Base-by-base conservation (phyloP, 2,888 invertebrate genomes). In the Andricus curvator region DNA sequence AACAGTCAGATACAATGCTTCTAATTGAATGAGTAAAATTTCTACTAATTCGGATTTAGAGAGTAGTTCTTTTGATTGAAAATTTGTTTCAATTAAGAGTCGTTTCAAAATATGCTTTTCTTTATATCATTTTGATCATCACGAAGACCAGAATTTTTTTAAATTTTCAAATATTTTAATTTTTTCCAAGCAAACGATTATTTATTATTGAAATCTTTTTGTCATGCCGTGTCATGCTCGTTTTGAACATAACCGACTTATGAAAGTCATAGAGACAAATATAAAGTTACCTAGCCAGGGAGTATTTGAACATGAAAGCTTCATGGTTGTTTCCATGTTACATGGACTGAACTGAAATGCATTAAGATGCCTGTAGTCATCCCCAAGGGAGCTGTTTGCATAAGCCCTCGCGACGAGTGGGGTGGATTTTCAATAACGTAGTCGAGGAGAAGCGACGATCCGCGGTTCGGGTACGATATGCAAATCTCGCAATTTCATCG, bases 401-500 rank as follows among this genome's bases (percentile, higher is more conserved):
- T 74, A 74, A 74, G 70, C 70, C 48, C 51, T 48, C 29, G 51
- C 33, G 17, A 74, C 25, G 70, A 51, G 70, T 17, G 51, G 51
- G 56, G 33, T 51, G 51, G 56, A 74, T 74, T 74, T 74, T 74
- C 70, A 74, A 74, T 74, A 74, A 74, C 70, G 70, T 74, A 56
- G 70, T 74, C 70, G 70, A 51, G 56, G 51, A 56, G 56, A 74
- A 74, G 70, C 51, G 56, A 74, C 51, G 51, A 74, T 74, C 33
- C 70, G 51, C 56, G 70, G 51, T 74, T 51, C 51, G 48, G 29
- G 51, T 29, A 66, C 67, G 78, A 80, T 82, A 82, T 82, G 82
- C 80, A 82, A 82, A 82, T 80, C 67, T 76, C 51, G 77, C 80
- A 82, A 78, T 80, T 82, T 82, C 78, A 82, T 82, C 82, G 60